Base-by-base conservation (phyloP, 2,797 vertebrate genomes). In the Bovichtus diacanthus region DNA sequence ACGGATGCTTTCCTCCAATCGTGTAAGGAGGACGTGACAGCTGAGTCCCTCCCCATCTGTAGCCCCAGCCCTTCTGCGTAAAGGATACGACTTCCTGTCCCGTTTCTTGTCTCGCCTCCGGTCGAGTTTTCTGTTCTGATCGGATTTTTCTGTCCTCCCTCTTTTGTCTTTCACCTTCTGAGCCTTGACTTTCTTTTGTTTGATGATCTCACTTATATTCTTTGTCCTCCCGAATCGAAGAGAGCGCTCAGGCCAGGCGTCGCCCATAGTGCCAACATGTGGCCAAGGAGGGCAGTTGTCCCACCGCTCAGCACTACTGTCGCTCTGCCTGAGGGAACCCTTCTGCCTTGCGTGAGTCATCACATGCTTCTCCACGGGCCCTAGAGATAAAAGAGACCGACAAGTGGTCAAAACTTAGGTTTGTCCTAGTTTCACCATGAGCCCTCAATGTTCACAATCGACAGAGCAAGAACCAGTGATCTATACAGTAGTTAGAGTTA, bases 21-120 rank as follows among this genome's bases (percentile, higher is more conserved):
- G 94, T 3, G 97, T 98, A 59, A 99, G 96, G 44, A 98, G 93
- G 81, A 98, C 98, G 13, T 96, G 97, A 87, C 97, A 98, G 84
- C 96, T 96, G 54, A 97, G 96, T 38, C 95, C 96, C 87, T 95
- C 96, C 29, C 94, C 94, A 2, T 94, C 93, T 0, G 96, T 90
- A 46, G 90, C 87, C 12, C 91, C 90, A 0, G 95, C 87, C 13
- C 97, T 94, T 43, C 96, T 95, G 27, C 97, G 94, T 84, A 99
- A 83, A 0, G 97, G 97, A 87, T 99, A 99, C 4, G 95, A 95
- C 93, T 99, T 99, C 55, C 94, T 88, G 71, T 93, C 91, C 49
- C 90, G 86, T 41, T 92, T 93, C 73, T 91, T 93, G 21, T 91
- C 82, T 0, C 74, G 85, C 75, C 84, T 85, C 58, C 76, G 70